These are phyloP conservation scores for Teleiodes luculella DNA, from an alignment of 2,888 invertebrate genomes.

Conservation along the genomic window DNA sequence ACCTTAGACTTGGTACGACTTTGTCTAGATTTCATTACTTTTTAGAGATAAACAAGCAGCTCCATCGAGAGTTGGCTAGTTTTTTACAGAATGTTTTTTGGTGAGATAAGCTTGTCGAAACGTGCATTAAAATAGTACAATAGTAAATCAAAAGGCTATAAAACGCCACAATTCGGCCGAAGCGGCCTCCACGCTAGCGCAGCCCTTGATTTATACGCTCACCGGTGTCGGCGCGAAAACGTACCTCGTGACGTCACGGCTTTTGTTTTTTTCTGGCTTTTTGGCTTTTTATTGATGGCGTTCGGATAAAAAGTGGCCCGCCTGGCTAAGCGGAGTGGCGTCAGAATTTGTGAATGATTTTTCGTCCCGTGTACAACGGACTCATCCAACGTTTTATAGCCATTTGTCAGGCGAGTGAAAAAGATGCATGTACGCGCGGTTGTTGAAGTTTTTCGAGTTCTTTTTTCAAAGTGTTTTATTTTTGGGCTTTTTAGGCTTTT, in stretches of 20 bases:
- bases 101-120: slow-evolving; percentile 14
- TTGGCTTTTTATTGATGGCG: slow-evolving; percentile 72
- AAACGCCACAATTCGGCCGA: slow-evolving; percentile 60
- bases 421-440: slow-evolving; percentile 68
- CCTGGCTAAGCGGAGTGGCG: slow-evolving; percentile 58
- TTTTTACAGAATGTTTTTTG: no score
- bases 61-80: no score
- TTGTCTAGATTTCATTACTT: no score
- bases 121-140: slow-evolving; percentile 49
- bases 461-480: slow-evolving; percentile 27
- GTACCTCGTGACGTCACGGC: slow-evolving; percentile 73
- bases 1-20: no score
- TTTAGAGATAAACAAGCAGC: no score
- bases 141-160: slow-evolving; percentile 68
- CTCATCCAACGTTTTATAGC: slow-evolving; percentile 69
- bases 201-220: slow-evolving; percentile 68
- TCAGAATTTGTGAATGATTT: slow-evolving; percentile 76
- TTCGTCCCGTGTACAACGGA: slow-evolving; percentile 52
- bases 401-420: slow-evolving; percentile 75
- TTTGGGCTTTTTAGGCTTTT: slow-evolving; percentile 73
- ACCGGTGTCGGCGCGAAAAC: slow-evolving; percentile 69
- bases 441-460: slow-evolving; percentile 36
- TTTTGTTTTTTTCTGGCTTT: slow-evolving; percentile 55
- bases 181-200: slow-evolving; percentile 67
- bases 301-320: slow-evolving; percentile 67